Evolutionary conservation across 2,888 invertebrate genomes (phyloP).

Genomic region (Lepidocyrtinus sp.): DNA sequence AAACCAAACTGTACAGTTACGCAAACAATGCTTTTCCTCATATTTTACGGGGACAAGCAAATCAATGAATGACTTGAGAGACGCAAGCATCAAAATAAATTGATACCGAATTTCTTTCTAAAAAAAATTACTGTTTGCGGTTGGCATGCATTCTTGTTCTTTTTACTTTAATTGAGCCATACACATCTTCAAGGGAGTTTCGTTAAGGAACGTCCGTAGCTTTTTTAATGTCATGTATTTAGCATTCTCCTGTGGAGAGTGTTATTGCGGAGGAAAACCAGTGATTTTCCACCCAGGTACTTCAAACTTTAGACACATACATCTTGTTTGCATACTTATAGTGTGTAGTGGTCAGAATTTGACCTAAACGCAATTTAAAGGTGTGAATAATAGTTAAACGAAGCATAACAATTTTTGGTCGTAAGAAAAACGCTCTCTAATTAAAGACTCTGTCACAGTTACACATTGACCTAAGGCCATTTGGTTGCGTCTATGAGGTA

Average conservation of each 20-base stretch:
- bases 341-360: too few species aligned
- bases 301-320: neutral
- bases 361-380: too few species aligned
- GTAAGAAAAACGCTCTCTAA: slow-evolving; percentile 11
- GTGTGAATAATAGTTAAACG: too few species aligned
- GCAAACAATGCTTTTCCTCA: slow-evolving; percentile 14
- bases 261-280: slow-evolving; percentile 5
- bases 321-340: too few species aligned
- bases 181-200: too few species aligned
- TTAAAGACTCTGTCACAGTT: neutral
- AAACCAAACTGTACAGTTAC: neutral
- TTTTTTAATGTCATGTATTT: too few species aligned
- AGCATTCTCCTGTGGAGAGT: neutral
- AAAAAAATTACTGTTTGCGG: too few species aligned
- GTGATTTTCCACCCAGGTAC: neutral
- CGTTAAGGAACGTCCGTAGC: too few species aligned
- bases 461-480: neutral
- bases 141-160: too few species aligned
- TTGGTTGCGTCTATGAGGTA: too few species aligned
- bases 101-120: neutral
- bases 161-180: too few species aligned
- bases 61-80: neutral
- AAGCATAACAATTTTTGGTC: too few species aligned
- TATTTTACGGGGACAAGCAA: slow-evolving; percentile 17
- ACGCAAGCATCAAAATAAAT: neutral